phyloP scores from a whole-genome alignment of 2,113 vertebrate species.

The Thryonomys swinderianus region DNA sequence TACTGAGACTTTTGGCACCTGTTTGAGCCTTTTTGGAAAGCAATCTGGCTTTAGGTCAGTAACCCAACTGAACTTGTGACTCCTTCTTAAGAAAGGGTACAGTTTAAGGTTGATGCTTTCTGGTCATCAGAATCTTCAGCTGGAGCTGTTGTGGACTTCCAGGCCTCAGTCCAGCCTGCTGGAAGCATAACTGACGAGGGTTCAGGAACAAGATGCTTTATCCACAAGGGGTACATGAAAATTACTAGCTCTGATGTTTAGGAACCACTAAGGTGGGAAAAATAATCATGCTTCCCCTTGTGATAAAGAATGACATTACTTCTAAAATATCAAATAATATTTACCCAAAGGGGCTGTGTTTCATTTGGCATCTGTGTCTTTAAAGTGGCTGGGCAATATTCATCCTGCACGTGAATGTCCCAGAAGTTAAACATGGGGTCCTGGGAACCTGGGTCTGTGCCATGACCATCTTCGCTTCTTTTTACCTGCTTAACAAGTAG shows the following conservation, averaged over 20 bases:
- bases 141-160: background rate
- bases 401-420: background rate
- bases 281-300: background rate
- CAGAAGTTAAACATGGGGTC: background rate
- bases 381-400: background rate
- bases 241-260: background rate
- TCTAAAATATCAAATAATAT: constrained; percentile 34
- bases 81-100: background rate
- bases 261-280: background rate
- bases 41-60: background rate
- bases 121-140: background rate
- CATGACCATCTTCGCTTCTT: background rate
- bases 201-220: background rate
- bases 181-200: background rate
- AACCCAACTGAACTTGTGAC: background rate
- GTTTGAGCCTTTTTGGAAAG: background rate
- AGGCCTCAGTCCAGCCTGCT: background rate
- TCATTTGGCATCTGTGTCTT: background rate
- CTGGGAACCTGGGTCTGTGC: background rate
- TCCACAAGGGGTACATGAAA: background rate
- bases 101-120: background rate
- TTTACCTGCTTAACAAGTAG: background rate
- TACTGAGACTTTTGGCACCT: background rate
- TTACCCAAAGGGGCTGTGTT: background rate
- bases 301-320: background rate